A percentile compares a stretch with the other conserved stretches of the same genome.
Evolutionary conservation across 30 jellyfish, hydroid and myxozoan genomes (phyloP).

Genomic region (Pseudorhiza aurosa): DNA sequence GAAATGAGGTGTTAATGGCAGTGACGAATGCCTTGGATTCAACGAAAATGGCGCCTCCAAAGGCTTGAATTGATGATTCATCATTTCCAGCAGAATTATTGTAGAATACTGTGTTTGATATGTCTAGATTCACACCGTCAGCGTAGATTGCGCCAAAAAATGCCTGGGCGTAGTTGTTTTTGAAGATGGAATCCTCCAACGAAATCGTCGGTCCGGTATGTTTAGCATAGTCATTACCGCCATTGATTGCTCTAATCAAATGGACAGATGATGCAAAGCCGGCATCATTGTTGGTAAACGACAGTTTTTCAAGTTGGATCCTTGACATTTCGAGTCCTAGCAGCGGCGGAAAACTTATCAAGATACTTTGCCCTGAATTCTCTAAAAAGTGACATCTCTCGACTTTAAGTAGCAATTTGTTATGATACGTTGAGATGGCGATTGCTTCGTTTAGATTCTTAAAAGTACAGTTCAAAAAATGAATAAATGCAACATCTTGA

Average conservation of each 20-base stretch:
- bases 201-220: conserved; percentile 15
- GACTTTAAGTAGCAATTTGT: conserved; percentile 15
- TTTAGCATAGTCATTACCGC: background rate
- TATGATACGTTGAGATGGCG: conserved; percentile 58
- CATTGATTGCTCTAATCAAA: conserved; percentile 17
- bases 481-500: conserved; percentile 16
- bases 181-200: conserved; percentile 39
- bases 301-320: conserved; percentile 11
- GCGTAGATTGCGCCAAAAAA: conserved; percentile 96
- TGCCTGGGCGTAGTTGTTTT: conserved; percentile 72
- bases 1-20: conserved; percentile 51
- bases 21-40: conserved; percentile 62
- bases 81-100: conserved; percentile 88
- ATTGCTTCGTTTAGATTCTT: conserved; percentile 68
- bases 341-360: conserved; percentile 55
- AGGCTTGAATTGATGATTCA: conserved; percentile 88
- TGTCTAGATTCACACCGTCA: conserved; percentile 65
- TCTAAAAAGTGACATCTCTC: conserved; percentile 26
- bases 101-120: conserved; percentile 26
- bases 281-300: conserved; percentile 67
- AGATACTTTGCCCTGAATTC: conserved; percentile 81
- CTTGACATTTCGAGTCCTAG: conserved; percentile 19
- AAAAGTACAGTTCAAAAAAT: conserved; percentile 45
- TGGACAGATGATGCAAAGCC: conserved; percentile 89
- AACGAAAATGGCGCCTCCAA: conserved; percentile 94